Evolutionary conservation across 2,113 vertebrate genomes (phyloP), one percentile per base, ranked within the genome.

Genomic region (Burhinus oedicnemus): DNA sequence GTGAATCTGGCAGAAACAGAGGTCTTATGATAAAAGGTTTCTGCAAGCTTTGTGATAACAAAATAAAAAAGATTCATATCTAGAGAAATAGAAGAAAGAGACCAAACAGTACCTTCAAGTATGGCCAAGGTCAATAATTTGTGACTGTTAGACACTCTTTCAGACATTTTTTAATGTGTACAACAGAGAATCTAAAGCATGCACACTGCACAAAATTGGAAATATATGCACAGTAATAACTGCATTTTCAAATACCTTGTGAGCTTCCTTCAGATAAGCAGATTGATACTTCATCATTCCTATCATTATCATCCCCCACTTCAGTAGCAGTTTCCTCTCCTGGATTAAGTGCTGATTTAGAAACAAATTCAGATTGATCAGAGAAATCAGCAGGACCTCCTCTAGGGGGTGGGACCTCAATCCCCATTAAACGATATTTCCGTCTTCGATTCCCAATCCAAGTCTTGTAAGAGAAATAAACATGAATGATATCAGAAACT

Each of bases 381-480:
- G 98, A 98, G 97, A 99, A 99, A 95, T 98, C 98, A 96, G 99
- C 99, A 94, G 99, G 99, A 44, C 99, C 99, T 83, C 99, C 99
- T 98, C 99, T 99, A 87, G 99, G 99, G 87, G 99, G 99, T 74
- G 99, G 99, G 92, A 99, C 99, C 97, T 99, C 99, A 97, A 99
- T 99, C 86, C 99, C 99, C 99, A 99, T 99, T 96, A 99, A 98
- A 91, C 99, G 99, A 90, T 99, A 99, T 98, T 99, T 99, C 96
- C 99, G 98, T 97, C 99, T 99, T 96, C 99, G 98, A 98, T 99
- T 99, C 96, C 99, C 99, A 97, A 99, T 99, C 99, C 99, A 99
- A 64, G 99, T 99, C 99, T 99, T 98, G 96, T 80, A 97, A 97
- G 90, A 98, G 94, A 98, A 98, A 98, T 91, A 98, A 65, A 98